Conservation (phyloP, 2,797 vertebrate species). For the Propithecus perrieri region DNA sequence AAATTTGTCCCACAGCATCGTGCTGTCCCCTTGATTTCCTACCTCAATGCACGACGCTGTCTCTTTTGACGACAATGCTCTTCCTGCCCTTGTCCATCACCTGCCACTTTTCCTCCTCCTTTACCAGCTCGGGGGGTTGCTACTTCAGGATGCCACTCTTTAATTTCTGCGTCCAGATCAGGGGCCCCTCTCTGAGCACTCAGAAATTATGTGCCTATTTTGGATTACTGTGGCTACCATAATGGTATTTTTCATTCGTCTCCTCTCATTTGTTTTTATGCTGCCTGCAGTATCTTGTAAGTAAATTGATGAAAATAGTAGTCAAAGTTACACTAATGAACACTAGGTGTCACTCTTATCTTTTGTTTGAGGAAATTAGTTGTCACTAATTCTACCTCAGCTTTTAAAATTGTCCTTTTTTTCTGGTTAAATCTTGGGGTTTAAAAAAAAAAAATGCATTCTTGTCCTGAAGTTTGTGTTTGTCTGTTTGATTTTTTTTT, state of each 20-base stretch:
- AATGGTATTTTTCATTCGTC: not conserved
- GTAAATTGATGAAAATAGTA: not conserved
- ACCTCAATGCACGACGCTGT: not conserved
- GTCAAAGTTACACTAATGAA: not conserved
- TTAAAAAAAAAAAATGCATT: not conserved
- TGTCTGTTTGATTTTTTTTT: not conserved
- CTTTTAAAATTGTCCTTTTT: not conserved
- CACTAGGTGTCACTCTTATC: constrained; percentile 69
- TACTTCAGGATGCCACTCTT: not conserved
- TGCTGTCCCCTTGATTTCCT: not conserved
- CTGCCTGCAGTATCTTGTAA: not conserved
- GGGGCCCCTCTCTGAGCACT: not conserved
- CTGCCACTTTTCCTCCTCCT: not conserved
- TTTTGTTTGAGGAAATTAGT: constrained; percentile 25
- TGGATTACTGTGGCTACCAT: not conserved
- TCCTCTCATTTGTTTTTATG: not conserved
- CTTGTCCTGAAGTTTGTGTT: not conserved
- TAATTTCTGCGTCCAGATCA: not conserved
- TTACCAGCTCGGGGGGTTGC: not conserved
- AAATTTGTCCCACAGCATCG: not conserved
- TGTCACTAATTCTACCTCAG: not conserved
- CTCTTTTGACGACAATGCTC: not conserved
- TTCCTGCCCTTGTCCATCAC: not conserved
- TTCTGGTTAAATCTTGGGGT: not conserved
- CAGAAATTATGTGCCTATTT: not conserved